A percentile compares a stretch with the other conserved stretches of the same genome.
Conservation (phyloP, 2,888 invertebrate species). For the Hydropsyche betteni region DNA sequence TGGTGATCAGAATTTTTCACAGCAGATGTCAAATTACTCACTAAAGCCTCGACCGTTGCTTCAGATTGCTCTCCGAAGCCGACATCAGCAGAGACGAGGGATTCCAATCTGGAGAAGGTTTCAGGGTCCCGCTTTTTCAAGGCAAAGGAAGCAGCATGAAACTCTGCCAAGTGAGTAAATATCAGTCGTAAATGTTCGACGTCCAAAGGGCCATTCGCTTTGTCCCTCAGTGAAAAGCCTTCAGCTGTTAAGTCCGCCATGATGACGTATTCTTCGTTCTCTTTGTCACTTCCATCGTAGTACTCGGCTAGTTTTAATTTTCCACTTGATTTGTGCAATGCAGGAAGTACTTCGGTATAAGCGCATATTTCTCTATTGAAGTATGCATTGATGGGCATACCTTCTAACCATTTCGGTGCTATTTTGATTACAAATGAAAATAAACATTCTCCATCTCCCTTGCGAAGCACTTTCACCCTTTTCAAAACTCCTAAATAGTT, state of each 20-base stretch:
- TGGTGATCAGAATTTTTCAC: constrained; percentile 20
- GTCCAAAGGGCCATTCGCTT: constrained; percentile 32
- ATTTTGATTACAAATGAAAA: constrained; percentile 39
- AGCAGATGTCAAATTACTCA: background rate
- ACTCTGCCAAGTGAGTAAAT: constrained; percentile 39
- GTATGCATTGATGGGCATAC: constrained; percentile 34
- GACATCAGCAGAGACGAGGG: background rate
- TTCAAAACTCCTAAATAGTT: constrained; percentile 44
- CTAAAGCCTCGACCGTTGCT: background rate
- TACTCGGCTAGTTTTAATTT: constrained; percentile 40
- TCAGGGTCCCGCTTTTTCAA: constrained; percentile 35
- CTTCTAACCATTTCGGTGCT: constrained; percentile 36
- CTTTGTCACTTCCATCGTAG: constrained; percentile 30
- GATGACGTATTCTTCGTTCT: constrained; percentile 41
- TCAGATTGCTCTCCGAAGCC: constrained; percentile 4
- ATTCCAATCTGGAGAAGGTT: constrained; percentile 17
- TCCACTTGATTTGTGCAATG: constrained; percentile 11
- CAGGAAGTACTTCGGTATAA: constrained; percentile 43
- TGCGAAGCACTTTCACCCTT: constrained; percentile 37
- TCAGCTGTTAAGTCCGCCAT: constrained; percentile 41
- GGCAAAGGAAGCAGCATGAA: constrained; percentile 46
- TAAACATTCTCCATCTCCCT: constrained; percentile 13
- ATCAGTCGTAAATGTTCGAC: constrained; percentile 29
- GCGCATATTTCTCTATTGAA: constrained; percentile 43
- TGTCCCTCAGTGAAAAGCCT: constrained; percentile 38